Percentiles rank a stretch among this genome's conserved stretches.
These are phyloP conservation scores for Rallus limicola DNA, from an alignment of 2,113 vertebrate genomes.

Conservation along the genomic window DNA sequence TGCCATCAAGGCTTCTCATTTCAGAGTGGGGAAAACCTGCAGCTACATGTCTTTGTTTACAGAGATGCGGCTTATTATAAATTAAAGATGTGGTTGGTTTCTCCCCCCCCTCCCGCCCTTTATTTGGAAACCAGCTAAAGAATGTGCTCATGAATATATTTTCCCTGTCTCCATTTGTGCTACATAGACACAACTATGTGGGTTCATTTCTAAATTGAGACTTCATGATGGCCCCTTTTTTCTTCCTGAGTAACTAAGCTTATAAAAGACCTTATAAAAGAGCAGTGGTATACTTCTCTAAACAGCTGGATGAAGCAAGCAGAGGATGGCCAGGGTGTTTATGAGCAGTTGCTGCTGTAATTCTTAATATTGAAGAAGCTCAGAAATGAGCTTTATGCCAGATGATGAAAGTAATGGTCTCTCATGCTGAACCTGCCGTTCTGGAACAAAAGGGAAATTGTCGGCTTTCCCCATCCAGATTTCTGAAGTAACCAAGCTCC, in stretches of 20 bases:
- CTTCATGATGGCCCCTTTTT: neutral
- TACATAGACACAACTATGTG: neutral
- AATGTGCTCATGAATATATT: neutral
- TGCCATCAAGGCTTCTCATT: neutral
- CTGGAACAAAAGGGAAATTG: no score
- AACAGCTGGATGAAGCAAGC: no score
- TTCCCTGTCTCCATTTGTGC: neutral
- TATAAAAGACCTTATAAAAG: no score
- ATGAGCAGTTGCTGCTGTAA: no score
- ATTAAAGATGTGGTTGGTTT: neutral
- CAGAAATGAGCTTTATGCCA: no score
- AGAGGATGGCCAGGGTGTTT: no score
- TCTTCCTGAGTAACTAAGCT: neutral
- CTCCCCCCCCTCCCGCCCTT: neutral
- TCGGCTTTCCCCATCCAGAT: no score
- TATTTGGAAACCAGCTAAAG: neutral
- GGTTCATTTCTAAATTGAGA: neutral
- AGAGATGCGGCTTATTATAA: neutral
- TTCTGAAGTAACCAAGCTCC: no score
- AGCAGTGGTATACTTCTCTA: no score
- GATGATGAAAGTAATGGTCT: no score
- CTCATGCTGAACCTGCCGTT: no score
- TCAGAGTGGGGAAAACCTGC: neutral
- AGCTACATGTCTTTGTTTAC: neutral
- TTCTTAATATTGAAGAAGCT: no score